These are phyloP conservation scores for Limnodromus scolopaceus DNA, from an alignment of 2,797 vertebrate species.

Conservation along the genomic window DNA sequence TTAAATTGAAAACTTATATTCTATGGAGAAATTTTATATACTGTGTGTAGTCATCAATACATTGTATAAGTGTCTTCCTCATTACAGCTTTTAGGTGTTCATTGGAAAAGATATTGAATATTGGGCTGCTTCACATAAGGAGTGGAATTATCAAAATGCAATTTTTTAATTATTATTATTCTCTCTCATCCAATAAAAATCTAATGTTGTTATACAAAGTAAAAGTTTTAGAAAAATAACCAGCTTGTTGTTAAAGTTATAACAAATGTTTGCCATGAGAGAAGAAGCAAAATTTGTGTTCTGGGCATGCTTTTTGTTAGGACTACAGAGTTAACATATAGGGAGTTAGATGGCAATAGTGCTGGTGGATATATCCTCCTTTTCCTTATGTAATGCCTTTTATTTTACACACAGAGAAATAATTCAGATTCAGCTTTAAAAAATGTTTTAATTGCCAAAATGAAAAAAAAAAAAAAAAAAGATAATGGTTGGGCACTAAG, in stretches of 20 bases:
- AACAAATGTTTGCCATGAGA: not conserved
- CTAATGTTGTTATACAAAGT: not conserved
- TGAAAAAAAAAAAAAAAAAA: not conserved
- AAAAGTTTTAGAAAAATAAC: not conserved
- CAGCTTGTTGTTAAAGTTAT: not conserved
- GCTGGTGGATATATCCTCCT: not conserved
- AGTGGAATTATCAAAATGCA: not conserved
- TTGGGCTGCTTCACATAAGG: not conserved
- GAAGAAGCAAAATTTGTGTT: not conserved
- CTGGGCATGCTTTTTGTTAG: not conserved
- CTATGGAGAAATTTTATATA: not conserved
- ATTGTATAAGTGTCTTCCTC: not conserved
- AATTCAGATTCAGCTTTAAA: not conserved
- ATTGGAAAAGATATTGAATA: not conserved
- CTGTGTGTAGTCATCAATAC: not conserved
- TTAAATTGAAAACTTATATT: not conserved
- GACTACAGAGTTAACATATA: accelerated
- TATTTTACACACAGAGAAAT: not conserved
- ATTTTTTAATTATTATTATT: not conserved
- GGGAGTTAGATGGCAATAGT: not conserved
- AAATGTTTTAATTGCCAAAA: not conserved
- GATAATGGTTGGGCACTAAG: not conserved
- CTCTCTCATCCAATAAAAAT: not conserved
- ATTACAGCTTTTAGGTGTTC: not conserved
- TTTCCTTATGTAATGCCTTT: not conserved